A percentile compares a stretch with the other conserved stretches of the same genome.
Evolutionary conservation across 1,140 invertebrate genomes (phyloP).

Genomic region (Contarinia nasturtii): DNA sequence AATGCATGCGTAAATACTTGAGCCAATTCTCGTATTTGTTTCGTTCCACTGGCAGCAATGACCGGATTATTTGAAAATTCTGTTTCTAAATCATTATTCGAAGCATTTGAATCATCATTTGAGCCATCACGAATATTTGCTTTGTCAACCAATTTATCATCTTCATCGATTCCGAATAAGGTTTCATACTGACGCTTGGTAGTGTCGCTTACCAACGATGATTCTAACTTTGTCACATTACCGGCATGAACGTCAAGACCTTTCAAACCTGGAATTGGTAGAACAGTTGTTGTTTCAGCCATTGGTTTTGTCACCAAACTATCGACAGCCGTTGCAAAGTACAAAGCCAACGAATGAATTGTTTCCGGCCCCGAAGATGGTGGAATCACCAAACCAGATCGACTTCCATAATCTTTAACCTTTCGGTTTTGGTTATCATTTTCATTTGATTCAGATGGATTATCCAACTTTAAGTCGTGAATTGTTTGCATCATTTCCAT

Average conservation of each 20-base stretch:
- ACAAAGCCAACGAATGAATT: constrained; percentile 53
- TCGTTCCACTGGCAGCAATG: constrained; percentile 16
- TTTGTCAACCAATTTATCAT: constrained; percentile 4
- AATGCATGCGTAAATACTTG: constrained; percentile 65
- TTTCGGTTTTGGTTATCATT: background rate
- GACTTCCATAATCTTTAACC: constrained; percentile 22
- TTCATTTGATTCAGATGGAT: background rate
- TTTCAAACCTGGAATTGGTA: background rate
- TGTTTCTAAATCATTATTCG: constrained; percentile 30
- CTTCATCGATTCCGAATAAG: constrained; percentile 25
- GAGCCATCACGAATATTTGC: constrained; percentile 14
- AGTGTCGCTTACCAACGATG: constrained; percentile 30
- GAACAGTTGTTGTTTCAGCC: constrained; percentile 15
- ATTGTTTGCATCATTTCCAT: constrained; percentile 26
- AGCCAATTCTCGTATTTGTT: constrained; percentile 52
- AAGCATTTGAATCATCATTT: constrained; percentile 19
- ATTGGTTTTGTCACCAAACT: constrained; percentile 28
- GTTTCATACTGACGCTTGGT: constrained; percentile 37
- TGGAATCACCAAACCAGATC: constrained; percentile 39
- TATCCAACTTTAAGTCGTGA: constrained; percentile 13
- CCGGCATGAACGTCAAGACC: background rate
- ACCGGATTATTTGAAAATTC: constrained; percentile 3
- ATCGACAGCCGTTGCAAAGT: constrained; percentile 49
- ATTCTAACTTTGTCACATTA: background rate
- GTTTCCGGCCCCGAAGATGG: constrained; percentile 52